phyloP scores from a whole-genome alignment of 2,113 vertebrate genomes.

The Bubalus kerabau region DNA sequence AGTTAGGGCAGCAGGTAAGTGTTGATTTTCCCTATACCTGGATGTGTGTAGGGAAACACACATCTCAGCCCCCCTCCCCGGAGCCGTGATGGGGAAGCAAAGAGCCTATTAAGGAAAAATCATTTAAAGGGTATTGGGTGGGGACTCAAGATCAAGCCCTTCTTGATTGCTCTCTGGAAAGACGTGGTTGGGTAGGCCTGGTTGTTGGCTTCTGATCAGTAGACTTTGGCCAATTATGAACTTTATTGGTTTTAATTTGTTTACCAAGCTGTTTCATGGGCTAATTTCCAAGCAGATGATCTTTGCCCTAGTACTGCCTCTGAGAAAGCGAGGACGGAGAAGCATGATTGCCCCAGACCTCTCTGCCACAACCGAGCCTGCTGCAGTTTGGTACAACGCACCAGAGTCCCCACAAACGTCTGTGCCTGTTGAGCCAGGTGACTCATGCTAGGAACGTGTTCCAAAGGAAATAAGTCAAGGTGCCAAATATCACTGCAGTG shows the following conservation, averaged over 20 bases:
- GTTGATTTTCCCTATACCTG: neutral
- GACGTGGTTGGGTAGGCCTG: neutral
- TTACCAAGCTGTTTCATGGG: neutral
- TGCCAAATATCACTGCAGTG: neutral
- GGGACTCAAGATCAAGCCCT: neutral
- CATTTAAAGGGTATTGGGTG: neutral
- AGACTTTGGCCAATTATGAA: neutral
- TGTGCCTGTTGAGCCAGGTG: neutral
- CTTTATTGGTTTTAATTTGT: neutral
- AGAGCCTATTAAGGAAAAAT: neutral
- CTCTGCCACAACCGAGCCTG: neutral
- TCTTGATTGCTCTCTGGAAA: neutral
- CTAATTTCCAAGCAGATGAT: neutral
- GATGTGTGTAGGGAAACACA: too few relatives aligned
- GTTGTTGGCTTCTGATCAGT: neutral
- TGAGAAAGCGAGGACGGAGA: neutral
- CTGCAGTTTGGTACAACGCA: rapidly evolving
- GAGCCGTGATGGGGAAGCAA: neutral
- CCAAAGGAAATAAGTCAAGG: neutral
- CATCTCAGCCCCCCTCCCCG: too few relatives aligned
- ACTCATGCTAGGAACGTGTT: neutral
- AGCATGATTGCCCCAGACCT: neutral
- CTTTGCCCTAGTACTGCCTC: neutral
- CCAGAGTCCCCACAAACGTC: rapidly evolving
- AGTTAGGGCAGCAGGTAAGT: neutral